Conservation (phyloP, 2,113 vertebrate species). For the Lipophrys pholis region DNA sequence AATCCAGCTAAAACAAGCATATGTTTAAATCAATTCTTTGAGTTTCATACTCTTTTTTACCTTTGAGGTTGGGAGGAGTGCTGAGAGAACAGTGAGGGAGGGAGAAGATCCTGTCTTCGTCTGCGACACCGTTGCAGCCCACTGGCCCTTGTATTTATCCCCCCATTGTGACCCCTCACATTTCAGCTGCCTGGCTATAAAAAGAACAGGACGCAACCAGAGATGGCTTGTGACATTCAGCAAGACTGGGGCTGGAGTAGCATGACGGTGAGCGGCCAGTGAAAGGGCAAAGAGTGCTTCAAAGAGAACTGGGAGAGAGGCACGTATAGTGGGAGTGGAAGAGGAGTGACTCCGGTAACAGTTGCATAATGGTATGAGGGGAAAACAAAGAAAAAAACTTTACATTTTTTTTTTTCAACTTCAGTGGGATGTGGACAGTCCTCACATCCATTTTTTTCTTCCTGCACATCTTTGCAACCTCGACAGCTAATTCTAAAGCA, state of each 20-base stretch:
- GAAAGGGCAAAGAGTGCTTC: conserved; percentile 74
- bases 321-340: neutral
- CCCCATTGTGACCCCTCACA: conserved; percentile 85
- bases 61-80: conserved; percentile 74
- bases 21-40: neutral
- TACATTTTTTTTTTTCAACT: no score
- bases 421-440: no score
- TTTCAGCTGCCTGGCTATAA: conserved; percentile 83
- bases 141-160: conserved; percentile 81
- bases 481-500: no score
- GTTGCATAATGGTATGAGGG: neutral
- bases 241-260: conserved; percentile 57
- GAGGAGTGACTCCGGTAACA: neutral
- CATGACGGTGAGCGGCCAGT: conserved; percentile 31
- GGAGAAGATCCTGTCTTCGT: conserved; percentile 73
- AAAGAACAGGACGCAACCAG: conserved; percentile 81
- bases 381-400: no score
- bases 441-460: no score
- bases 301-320: conserved; percentile 23
- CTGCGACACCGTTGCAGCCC: conserved; percentile 61
- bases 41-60: conserved; percentile 73
- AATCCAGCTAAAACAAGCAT: neutral
- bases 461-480: no score
- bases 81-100: conserved; percentile 70
- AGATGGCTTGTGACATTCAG: conserved; percentile 82